Conservation (phyloP, 2,113 vertebrate genomes). For the Stigmatopora nigra region DNA sequence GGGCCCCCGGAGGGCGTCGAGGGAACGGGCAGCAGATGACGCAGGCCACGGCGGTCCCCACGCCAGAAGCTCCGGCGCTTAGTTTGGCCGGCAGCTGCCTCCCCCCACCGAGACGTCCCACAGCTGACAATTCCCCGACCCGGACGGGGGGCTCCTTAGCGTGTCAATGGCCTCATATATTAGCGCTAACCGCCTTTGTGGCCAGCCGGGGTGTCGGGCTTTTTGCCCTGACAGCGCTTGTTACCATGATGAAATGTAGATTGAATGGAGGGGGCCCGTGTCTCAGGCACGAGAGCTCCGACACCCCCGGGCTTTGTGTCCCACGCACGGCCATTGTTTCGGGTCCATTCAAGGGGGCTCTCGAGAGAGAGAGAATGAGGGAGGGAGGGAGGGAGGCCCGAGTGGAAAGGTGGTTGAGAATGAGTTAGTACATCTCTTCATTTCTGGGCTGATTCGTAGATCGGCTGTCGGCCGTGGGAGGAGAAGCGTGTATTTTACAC, state of each 20-base stretch:
- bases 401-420: slow-evolving; percentile 57
- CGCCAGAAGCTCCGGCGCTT: slow-evolving; percentile 58
- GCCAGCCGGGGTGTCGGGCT: slow-evolving; percentile 66
- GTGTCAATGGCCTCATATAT: slow-evolving; percentile 78
- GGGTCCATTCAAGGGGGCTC: slow-evolving; percentile 50
- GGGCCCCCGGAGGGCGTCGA: slow-evolving; percentile 56
- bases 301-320: slow-evolving; percentile 67
- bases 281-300: slow-evolving; percentile 66
- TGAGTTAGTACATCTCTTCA: slow-evolving; percentile 68
- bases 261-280: slow-evolving; percentile 68
- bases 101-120: slow-evolving; percentile 73
- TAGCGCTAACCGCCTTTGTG: slow-evolving; percentile 78
- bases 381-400: too few species aligned
- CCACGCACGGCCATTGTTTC: slow-evolving; percentile 67
- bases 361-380: slow-evolving; percentile 48
- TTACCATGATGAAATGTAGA: slow-evolving; percentile 75
- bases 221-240: slow-evolving; percentile 70
- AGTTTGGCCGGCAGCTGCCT: slow-evolving; percentile 72
- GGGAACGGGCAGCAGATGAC: slow-evolving; percentile 67
- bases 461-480: slow-evolving; percentile 70
- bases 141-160: slow-evolving; percentile 71
- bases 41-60: slow-evolving; percentile 47
- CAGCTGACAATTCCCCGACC: slow-evolving; percentile 68
- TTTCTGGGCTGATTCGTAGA: slow-evolving; percentile 63
- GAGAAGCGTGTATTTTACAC: slow-evolving; percentile 74